phyloP scores from a whole-genome alignment of 37 sponge, comb jelly and placozoan species.

The Diacarnus erythraeanus region DNA sequence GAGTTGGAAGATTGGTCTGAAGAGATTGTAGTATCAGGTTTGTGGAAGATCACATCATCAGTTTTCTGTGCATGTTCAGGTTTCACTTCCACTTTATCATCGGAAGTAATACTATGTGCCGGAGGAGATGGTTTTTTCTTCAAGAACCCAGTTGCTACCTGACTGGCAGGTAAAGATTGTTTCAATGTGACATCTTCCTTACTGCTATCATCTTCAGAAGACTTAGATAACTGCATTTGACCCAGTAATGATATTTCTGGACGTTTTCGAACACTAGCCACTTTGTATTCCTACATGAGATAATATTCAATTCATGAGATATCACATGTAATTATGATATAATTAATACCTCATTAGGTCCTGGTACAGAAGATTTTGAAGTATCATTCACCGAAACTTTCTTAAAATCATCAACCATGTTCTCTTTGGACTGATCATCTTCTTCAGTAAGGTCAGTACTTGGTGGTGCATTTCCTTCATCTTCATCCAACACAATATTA shows the following conservation, averaged over 20 bases:
- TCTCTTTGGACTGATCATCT: too few species aligned
- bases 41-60: too few species aligned
- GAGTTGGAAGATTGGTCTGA: background rate
- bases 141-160: too few species aligned
- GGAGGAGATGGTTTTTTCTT: too few species aligned
- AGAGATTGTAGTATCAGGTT: too few species aligned
- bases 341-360: background rate
- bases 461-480: background rate
- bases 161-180: background rate
- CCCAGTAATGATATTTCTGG: background rate
- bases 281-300: background rate
- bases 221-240: background rate
- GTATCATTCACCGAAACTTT: background rate
- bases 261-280: background rate
- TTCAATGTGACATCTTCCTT: background rate
- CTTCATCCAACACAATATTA: background rate
- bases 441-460: too few species aligned
- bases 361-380: too few species aligned
- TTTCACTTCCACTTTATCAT: too few species aligned
- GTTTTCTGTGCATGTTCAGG: too few species aligned
- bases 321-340: background rate
- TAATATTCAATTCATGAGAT: too few species aligned
- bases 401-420: background rate
- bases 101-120: too few species aligned
- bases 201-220: background rate